Base-by-base conservation (phyloP, 2,113 vertebrate species). In the Emydura subglobosa region DNA sequence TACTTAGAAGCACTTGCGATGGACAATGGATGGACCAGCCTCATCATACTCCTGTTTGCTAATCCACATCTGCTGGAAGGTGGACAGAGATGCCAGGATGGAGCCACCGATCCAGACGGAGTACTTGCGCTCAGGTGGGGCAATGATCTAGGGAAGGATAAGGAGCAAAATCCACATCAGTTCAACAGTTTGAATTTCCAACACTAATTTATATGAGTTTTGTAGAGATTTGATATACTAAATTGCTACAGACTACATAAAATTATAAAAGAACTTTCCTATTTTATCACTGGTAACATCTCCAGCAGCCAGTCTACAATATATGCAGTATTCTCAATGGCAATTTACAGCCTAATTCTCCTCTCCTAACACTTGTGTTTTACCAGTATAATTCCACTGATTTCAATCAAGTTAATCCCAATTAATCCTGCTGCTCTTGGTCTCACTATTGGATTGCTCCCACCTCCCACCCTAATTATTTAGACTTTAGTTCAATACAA, bases 41-140 rank as follows among this genome's bases (percentile, higher is more conserved):
- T 99, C 99, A 6, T 99, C 99, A 17, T 99, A 99, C 93, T 99
- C 99, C 87, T 99, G 99, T 97, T 99, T 99, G 95, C 99, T 99
- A 97, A 99, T 99, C 99, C 99, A 99, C 99, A 99, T 99, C 97
- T 99, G 99, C 97, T 99, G 99, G 98, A 99, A 99, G 96, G 99
- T 99, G 95, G 98, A 99, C 97, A 99, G 98, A 68, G 98, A 99
- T 57, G 98, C 98, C 49, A 99, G 97, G 92, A 99, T 99, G 91
- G 98, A 99, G 80, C 98, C 98, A 74, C 98, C 98, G 1, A 99
- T 99, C 98, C 98, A 99, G 87, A 99, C 98, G 53, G 98, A 99
- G 93, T 99, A 99, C 93, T 99, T 99, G 96, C 98, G 98, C 88
- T 99, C 98, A 83, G 99, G 99, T 53, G 99, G 99, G 19, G 99